Percentiles rank a stretch among this genome's conserved stretches.
These are phyloP conservation scores for Homarus gammarus DNA, from an alignment of 2,888 invertebrate genomes.

Conservation along the genomic window DNA sequence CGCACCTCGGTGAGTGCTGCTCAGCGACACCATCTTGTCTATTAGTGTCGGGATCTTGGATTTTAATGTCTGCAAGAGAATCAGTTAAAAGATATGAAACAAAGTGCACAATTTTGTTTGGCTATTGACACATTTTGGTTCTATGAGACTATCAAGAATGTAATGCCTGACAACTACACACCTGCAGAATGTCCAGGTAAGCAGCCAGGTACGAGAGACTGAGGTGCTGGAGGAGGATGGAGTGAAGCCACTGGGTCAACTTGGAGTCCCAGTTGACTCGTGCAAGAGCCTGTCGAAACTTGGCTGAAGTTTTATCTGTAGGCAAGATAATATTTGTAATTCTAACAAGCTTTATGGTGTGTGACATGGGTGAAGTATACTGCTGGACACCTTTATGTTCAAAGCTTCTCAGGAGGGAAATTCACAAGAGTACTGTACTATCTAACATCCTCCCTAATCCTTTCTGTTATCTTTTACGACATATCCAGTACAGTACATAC, in stretches of 20 bases:
- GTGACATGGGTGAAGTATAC: too few relatives aligned
- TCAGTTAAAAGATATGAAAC: background rate
- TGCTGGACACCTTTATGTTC: too few relatives aligned
- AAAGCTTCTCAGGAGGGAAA: too few relatives aligned
- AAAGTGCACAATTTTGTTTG: too few relatives aligned
- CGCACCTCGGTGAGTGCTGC: conserved; percentile 61
- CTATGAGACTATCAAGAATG: background rate
- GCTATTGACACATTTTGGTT: background rate
- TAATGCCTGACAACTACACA: conserved; percentile 77
- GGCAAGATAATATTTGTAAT: background rate
- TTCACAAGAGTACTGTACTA: too few relatives aligned
- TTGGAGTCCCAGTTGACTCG: conserved; percentile 87
- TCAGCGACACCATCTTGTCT: conserved; percentile 84
- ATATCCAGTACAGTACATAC: too few relatives aligned
- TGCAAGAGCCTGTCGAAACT: conserved; percentile 85
- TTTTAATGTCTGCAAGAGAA: conserved; percentile 81
- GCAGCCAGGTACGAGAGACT: conserved; percentile 85
- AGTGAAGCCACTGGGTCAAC: conserved; percentile 88
- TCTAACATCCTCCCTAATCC: too few relatives aligned
- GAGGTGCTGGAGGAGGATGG: conserved; percentile 85
- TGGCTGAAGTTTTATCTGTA: conserved; percentile 77
- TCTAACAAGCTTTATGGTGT: too few relatives aligned
- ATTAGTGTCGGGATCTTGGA: conserved; percentile 86
- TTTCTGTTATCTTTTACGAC: too few relatives aligned
- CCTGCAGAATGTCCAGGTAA: conserved; percentile 89